Evolutionary conservation across 1,140 invertebrate species (phyloP), one percentile per base, ranked within the genome.

Genomic region (Pseudobourletiella spinata): DNA sequence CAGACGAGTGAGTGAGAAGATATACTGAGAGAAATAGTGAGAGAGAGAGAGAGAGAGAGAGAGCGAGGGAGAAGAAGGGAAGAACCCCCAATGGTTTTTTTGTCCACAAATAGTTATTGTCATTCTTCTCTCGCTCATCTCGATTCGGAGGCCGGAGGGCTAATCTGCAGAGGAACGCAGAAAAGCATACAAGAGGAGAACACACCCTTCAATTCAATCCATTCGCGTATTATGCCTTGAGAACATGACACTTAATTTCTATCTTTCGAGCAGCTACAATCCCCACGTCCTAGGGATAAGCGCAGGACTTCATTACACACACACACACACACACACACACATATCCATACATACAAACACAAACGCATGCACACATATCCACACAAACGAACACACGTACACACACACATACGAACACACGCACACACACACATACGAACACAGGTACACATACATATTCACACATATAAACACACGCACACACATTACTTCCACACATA

Each of bases 101-200:
- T 63, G 61, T 63, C 61, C 55, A 58, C 55, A 54, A 63, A 63
- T 58, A 63, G 61, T 59, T 58, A 63, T 63, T 63, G 61, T 63
- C 61, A 63, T 63, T 63, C 61, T 63, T 35, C 44, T 57, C 61
- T 63, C 61, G 56, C 46, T 58, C 61, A 57, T 63, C 56, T 43
- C 55, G 48, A 59, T 51, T 58, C 57, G 24, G 28, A 43, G 14
- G 32, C 61, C 55, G 28, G 15, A 39, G 61, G 61, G 55, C 50
- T 62, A 58, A 63, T 58, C 56, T 54, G 55, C 56, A 58, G 39
- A 52, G 56, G 56, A 63, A 63, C 57, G 55, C 61, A 63, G 57
- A 57, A 62, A 56, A 48, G 48, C 44, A 62, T 57, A 62, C 52
- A 50, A 57, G 60, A 55, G 55, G 26, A 57, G 54, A 56, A 62